A percentile compares a stretch with the other conserved stretches of the same genome.
phyloP scores from a whole-genome alignment of 2,888 invertebrate genomes.

The Sphinx pinastri region DNA sequence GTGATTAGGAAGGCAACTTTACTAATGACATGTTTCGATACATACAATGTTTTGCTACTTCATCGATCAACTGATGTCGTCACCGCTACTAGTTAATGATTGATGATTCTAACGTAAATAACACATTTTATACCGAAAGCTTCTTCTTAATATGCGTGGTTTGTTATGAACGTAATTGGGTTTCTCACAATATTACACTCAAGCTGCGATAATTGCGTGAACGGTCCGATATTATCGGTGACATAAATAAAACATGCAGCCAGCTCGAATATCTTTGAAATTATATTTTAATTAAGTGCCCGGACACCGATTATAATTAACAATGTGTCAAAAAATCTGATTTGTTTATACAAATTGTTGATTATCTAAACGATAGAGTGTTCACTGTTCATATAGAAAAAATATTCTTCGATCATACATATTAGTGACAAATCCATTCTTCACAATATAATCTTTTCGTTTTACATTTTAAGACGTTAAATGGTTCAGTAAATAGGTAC shows the following conservation, averaged over 20 bases:
- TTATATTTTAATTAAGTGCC: conserved; percentile 24
- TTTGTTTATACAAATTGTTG: conserved; percentile 18
- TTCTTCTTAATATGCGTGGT: conserved; percentile 33
- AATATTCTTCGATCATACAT: neutral
- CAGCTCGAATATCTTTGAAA: conserved; percentile 8
- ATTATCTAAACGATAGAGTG: conserved; percentile 1
- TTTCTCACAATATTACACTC: conserved; percentile 25
- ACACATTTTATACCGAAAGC: conserved; percentile 37
- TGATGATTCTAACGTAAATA: conserved; percentile 45
- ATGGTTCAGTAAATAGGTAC: too few relatives aligned
- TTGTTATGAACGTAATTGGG: conserved; percentile 30
- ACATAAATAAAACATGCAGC: conserved; percentile 23
- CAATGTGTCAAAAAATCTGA: conserved; percentile 12
- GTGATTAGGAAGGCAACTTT: conserved; percentile 53
- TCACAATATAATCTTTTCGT: too few relatives aligned
- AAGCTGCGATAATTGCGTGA: conserved; percentile 18
- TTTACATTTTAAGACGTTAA: too few relatives aligned
- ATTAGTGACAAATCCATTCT: too few relatives aligned
- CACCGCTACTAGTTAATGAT: conserved; percentile 57
- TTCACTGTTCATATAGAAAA: neutral
- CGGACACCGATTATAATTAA: conserved; percentile 17
- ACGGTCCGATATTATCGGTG: conserved; percentile 12
- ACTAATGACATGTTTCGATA: conserved; percentile 58
- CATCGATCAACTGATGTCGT: conserved; percentile 63
- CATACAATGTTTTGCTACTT: conserved; percentile 56